Percentiles rank a stretch among this genome's conserved stretches.
Evolutionary conservation across 2,797 vertebrate species (phyloP).

Genomic region (Enteromius thamalakanensis): DNA sequence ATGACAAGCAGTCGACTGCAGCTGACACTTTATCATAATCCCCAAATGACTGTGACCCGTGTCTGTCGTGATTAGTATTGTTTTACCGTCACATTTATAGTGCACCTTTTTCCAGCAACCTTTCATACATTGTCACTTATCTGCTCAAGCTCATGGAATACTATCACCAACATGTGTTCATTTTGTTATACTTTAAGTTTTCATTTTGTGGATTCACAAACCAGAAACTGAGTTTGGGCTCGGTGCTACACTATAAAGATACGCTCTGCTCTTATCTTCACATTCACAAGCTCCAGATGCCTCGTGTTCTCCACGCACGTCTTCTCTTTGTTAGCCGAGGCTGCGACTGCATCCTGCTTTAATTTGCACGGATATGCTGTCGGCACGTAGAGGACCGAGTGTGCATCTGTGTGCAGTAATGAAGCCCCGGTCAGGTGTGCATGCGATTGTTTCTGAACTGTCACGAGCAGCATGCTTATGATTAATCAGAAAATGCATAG

Average conservation of each 20-base stretch:
- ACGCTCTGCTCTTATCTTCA: conserved; percentile 5
- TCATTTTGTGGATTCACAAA: background rate
- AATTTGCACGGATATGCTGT: conserved; percentile 15
- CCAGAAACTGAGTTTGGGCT: background rate
- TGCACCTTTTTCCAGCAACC: background rate
- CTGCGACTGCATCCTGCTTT: conserved; percentile 19
- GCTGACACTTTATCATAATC: background rate
- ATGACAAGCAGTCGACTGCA: background rate
- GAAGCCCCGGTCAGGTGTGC: conserved; percentile 7
- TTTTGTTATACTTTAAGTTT: background rate
- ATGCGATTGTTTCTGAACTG: conserved; percentile 7
- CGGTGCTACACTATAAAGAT: background rate
- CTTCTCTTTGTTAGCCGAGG: background rate
- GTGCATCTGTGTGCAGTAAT: background rate
- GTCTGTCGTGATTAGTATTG: background rate
- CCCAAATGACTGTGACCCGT: background rate
- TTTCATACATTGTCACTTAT: background rate
- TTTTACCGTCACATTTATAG: background rate
- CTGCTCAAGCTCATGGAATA: background rate
- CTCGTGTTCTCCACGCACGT: conserved; percentile 14
- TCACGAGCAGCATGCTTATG: conserved; percentile 10
- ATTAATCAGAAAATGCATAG: conserved; percentile 47
- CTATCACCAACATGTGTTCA: background rate
- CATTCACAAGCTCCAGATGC: conserved; percentile 23
- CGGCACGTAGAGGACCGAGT: background rate